These are phyloP conservation scores for Gobiocypris rarus DNA, from an alignment of 2,113 vertebrate species.

Conservation along the genomic window DNA sequence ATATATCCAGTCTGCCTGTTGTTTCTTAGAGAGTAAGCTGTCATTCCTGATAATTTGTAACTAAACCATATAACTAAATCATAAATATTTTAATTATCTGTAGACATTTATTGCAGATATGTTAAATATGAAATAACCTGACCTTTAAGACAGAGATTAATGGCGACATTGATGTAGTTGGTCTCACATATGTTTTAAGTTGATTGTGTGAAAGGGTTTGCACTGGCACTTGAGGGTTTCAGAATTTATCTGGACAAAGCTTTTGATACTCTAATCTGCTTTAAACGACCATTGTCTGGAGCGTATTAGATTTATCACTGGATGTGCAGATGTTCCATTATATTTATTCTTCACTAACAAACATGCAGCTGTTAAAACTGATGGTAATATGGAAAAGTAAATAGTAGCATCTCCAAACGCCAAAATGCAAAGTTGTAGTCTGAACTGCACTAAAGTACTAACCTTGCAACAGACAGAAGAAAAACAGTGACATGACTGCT, in stretches of 20 bases:
- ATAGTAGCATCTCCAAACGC: neutral
- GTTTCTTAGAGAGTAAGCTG: neutral
- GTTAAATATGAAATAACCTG: conserved; percentile 4
- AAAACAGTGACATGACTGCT: neutral
- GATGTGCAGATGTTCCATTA: conserved; percentile 58
- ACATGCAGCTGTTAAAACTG: conserved; percentile 11
- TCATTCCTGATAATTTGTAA: neutral
- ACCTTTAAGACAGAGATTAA: conserved; percentile 31
- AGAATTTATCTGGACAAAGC: conserved; percentile 53
- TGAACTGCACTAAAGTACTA: neutral
- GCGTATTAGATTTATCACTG: conserved; percentile 49
- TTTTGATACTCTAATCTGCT: conserved; percentile 60
- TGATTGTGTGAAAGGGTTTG: conserved; percentile 49
- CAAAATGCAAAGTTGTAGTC: neutral
- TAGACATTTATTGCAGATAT: neutral
- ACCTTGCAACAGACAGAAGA: neutral
- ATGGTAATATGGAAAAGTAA: neutral
- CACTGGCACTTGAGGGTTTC: conserved; percentile 41
- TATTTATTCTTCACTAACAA: conserved; percentile 19
- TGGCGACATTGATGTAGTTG: neutral
- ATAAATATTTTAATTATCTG: conserved; percentile 9
- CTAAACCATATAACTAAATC: neutral
- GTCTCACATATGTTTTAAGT: conserved; percentile 47
- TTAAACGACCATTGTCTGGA: conserved; percentile 57
- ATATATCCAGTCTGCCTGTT: neutral